Evolutionary conservation across 2,797 vertebrate species (phyloP), one percentile per base, ranked within the genome.

Genomic region (Xerus rutilus): DNA sequence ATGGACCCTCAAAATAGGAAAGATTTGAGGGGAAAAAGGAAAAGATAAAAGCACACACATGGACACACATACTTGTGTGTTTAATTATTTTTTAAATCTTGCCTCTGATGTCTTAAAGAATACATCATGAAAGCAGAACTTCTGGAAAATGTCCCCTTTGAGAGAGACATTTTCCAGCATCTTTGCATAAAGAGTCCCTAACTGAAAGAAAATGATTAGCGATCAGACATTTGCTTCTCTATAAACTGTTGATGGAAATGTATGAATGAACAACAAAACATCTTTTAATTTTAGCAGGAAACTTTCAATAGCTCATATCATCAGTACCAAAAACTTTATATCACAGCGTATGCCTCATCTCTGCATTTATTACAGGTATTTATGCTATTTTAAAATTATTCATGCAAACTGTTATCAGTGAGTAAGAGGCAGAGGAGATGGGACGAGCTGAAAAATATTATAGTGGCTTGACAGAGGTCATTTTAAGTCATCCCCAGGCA

Each of bases 121-220:
- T 49, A 79, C 17, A 74, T 62, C 43, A 65, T n/a, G 20, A 78
- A 83, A 84, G 17, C 49, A 62, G 89, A 86, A 77, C 23, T 59
- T 89, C 45, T 81, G 76, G 79, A 85, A 86, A 74, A 83, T 57
- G 12, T 57, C 20, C 20, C 20, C 49, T 95, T 95, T 81, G 70
- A 89, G 17, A 70, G 93, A 93, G 8, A 30, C 20, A 78, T 97
- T 97, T 94, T 87, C 28, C 45, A 92, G 64, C 43, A 39, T n/a
- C 57, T 20, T 77, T 72, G 70, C 25, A 83, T 59, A 78, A 91
- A 95, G 86, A 73, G 14, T 69, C 52, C n/a, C 30, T 45, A 72
- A 9, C 39, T 64, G 54, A 89, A 92, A 67, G 39, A 83, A 93
- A 97, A 88, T 43, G 85, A 82, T 89, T 39, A 86, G 62, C 45